Percentiles rank a stretch among this genome's conserved stretches.
phyloP scores from a whole-genome alignment of 2,113 vertebrate genomes.

The Trichomycterus rosablanca region DNA sequence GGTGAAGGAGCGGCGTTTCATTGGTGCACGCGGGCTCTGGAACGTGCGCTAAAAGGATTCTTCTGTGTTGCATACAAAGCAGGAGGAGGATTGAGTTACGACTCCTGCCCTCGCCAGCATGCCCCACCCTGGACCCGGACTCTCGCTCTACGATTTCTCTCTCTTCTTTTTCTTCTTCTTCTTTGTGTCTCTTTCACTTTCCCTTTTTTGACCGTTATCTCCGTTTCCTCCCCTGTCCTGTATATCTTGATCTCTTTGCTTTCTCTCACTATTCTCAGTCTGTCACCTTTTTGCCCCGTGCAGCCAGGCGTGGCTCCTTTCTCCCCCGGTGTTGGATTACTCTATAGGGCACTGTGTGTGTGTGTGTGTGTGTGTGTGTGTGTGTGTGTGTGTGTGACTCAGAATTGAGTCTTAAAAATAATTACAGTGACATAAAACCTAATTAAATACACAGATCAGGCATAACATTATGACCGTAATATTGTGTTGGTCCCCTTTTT shows the following conservation, averaged over 20 bases:
- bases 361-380: slow-evolving; percentile 32
- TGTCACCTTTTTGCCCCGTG: slow-evolving; percentile 12
- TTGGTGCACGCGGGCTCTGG: neutral
- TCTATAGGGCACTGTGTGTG: slow-evolving; percentile 21
- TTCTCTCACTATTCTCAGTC: neutral
- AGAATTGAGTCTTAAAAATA: no score
- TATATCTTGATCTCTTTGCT: neutral
- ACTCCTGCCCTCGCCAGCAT: slow-evolving; percentile 2
- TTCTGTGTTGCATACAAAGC: slow-evolving; percentile 38
- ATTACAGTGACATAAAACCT: no score
- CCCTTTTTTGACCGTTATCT: neutral
- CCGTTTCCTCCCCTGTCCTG: neutral
- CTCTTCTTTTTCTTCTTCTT: neutral
- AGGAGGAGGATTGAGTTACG: slow-evolving; percentile 31
- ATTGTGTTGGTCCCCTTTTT: no score
- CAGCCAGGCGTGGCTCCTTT: slow-evolving; percentile 40
- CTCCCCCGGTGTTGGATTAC: slow-evolving; percentile 43
- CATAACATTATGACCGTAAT: no score
- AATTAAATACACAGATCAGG: no score
- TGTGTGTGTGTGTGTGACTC: slow-evolving; percentile 16
- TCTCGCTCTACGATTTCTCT: neutral
- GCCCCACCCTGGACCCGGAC: slow-evolving; percentile 5
- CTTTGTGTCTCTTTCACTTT: neutral
- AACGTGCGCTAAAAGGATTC: slow-evolving; percentile 30
- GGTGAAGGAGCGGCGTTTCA: slow-evolving; percentile 5